phyloP scores from a whole-genome alignment of 2,113 vertebrate genomes.

The Ploceus nigricollis region DNA sequence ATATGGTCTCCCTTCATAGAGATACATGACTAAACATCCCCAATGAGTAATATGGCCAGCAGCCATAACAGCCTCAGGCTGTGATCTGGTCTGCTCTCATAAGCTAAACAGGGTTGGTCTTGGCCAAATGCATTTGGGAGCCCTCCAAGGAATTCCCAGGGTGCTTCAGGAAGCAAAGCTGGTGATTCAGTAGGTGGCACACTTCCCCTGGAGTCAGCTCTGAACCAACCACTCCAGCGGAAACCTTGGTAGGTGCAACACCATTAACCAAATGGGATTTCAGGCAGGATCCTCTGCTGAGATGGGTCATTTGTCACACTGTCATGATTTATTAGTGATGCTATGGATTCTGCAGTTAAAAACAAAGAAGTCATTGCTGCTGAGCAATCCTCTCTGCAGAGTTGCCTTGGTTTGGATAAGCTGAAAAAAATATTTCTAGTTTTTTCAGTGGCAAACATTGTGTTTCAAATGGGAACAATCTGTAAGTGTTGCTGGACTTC shows the following conservation, averaged over 20 bases:
- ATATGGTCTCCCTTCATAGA: constrained; percentile 63
- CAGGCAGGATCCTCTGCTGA: neutral
- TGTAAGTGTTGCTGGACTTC: neutral
- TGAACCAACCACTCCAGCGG: neutral
- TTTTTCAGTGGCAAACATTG: neutral
- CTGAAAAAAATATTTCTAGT: neutral
- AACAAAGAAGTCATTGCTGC: neutral
- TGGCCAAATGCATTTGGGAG: constrained; percentile 43
- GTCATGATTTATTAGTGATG: constrained; percentile 1
- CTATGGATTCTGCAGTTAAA: neutral
- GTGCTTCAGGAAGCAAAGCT: constrained; percentile 61
- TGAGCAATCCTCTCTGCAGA: neutral
- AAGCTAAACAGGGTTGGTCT: constrained; percentile 49
- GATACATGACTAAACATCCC: constrained; percentile 73
- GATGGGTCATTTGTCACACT: neutral
- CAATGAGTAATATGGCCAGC: constrained; percentile 72
- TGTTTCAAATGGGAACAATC: neutral
- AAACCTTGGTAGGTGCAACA: constrained; percentile 6
- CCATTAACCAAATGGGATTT: constrained; percentile 28
- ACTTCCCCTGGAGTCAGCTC: constrained; percentile 40
- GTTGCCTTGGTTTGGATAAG: neutral
- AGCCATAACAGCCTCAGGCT: constrained; percentile 67
- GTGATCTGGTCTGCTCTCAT: constrained; percentile 60
- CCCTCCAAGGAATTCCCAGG: constrained; percentile 65
- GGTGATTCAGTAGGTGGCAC: constrained; percentile 66